Conservation (phyloP, 2,113 vertebrate genomes). For the Entomyzon cyanotis region DNA sequence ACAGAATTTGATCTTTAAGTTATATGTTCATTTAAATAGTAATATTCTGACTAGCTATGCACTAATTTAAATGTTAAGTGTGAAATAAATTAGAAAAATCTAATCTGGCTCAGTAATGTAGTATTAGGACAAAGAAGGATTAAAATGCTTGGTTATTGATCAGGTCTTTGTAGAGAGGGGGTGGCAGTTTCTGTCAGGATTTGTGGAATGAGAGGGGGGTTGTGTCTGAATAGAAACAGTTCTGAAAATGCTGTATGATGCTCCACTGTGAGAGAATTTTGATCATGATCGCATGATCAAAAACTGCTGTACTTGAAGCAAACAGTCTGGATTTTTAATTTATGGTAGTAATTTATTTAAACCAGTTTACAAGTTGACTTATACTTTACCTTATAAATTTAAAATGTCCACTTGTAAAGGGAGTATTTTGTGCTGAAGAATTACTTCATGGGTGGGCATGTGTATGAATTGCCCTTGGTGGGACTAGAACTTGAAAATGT, state of each 20-base stretch:
- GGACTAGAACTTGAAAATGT: neutral
- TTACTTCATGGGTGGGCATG: neutral
- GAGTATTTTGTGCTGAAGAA: neutral
- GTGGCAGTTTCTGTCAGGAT: neutral
- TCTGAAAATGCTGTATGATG: neutral
- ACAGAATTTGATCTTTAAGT: slow-evolving; percentile 43
- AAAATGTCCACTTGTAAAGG: neutral
- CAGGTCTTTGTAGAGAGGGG: neutral
- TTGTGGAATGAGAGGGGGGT: neutral
- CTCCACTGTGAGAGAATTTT: neutral
- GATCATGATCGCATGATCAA: neutral
- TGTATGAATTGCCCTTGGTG: neutral
- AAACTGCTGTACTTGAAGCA: neutral
- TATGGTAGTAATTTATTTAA: neutral
- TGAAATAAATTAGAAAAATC: slow-evolving; percentile 40
- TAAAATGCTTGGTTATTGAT: slow-evolving; percentile 6
- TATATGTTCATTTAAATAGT: slow-evolving; percentile 29
- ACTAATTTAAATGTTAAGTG: slow-evolving; percentile 29
- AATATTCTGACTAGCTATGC: neutral
- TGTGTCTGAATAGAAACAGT: neutral
- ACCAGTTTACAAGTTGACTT: neutral
- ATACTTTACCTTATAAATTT: neutral
- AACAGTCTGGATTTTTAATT: neutral
- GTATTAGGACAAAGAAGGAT: neutral
- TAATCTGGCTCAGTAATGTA: neutral